A percentile compares a stretch with the other conserved stretches of the same genome.
These are phyloP conservation scores for Pogonocherus hispidulus DNA, from an alignment of 2,888 invertebrate species.

Conservation along the genomic window DNA sequence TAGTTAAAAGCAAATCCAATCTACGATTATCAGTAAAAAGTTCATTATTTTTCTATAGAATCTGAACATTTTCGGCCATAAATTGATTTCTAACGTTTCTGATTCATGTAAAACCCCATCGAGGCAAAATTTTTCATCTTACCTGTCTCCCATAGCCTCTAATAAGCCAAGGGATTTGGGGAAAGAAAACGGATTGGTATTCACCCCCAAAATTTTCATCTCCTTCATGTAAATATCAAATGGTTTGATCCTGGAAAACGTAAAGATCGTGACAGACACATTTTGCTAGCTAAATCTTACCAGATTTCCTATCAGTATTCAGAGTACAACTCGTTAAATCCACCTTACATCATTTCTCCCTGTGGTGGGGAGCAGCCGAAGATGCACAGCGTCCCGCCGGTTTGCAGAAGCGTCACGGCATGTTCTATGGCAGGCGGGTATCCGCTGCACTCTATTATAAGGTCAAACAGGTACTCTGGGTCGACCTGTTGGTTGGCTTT, in stretches of 20 bases:
- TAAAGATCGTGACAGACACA: slow-evolving; percentile 3
- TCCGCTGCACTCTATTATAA: slow-evolving; percentile 82
- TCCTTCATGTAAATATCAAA: slow-evolving; percentile 77
- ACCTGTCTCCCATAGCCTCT: slow-evolving; percentile 73
- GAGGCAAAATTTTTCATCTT: slow-evolving; percentile 7
- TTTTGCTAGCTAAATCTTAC: too few relatives aligned
- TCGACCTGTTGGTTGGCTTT: slow-evolving; percentile 63
- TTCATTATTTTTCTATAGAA: too few relatives aligned
- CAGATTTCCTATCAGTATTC: too few relatives aligned
- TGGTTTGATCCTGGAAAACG: slow-evolving; percentile 70
- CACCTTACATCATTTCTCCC: slow-evolving; percentile 65
- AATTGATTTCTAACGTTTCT: too few relatives aligned
- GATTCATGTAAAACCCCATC: too few relatives aligned
- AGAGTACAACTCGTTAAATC: not conserved
- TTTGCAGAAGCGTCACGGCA: slow-evolving; percentile 71
- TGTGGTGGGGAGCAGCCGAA: slow-evolving; percentile 78
- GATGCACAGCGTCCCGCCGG: slow-evolving; percentile 77
- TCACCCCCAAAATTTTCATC: slow-evolving; percentile 75
- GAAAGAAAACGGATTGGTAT: slow-evolving; percentile 79
- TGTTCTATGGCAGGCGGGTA: slow-evolving; percentile 79
- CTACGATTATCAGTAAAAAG: too few relatives aligned
- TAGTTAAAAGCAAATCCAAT: too few relatives aligned
- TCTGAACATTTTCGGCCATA: too few relatives aligned
- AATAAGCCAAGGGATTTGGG: slow-evolving; percentile 75
- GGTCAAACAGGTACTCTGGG: slow-evolving; percentile 71